These are phyloP conservation scores for Chrysochloris asiatica DNA, from an alignment of 2,113 vertebrate genomes.

Conservation along the genomic window DNA sequence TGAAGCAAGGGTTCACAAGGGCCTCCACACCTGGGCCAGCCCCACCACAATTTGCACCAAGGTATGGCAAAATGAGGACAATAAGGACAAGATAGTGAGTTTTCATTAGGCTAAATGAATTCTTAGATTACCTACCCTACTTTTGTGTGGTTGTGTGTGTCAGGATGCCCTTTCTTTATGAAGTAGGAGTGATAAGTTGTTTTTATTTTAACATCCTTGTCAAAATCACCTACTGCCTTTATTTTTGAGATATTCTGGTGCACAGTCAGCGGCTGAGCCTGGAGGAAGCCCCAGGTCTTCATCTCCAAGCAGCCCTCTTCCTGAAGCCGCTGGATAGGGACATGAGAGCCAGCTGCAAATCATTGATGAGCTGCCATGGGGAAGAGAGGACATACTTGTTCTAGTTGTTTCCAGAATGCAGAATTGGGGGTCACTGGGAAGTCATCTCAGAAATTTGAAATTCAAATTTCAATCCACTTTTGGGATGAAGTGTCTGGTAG, in stretches of 20 bases:
- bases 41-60: too few relatives aligned
- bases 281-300: not conserved
- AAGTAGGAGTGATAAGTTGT: slow-evolving; percentile 50
- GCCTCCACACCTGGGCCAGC: too few relatives aligned
- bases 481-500: not conserved
- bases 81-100: not conserved
- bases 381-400: not conserved
- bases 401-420: not conserved
- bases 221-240: too few relatives aligned
- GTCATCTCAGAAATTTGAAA: not conserved
- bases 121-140: slow-evolving; percentile 57
- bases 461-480: not conserved
- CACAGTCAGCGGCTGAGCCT: not conserved
- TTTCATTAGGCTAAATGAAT: slow-evolving; percentile 56
- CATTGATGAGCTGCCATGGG: not conserved
- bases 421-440: not conserved
- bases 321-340: not conserved
- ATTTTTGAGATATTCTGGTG: too few relatives aligned
- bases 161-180: slow-evolving; percentile 70
- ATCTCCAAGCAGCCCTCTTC: not conserved
- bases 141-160: slow-evolving; percentile 49
- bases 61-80: too few relatives aligned
- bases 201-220: too few relatives aligned
- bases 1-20: too few relatives aligned
- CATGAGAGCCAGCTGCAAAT: not conserved